Evolutionary conservation across 2,113 vertebrate genomes (phyloP).

Genomic region (Balaeniceps rex): DNA sequence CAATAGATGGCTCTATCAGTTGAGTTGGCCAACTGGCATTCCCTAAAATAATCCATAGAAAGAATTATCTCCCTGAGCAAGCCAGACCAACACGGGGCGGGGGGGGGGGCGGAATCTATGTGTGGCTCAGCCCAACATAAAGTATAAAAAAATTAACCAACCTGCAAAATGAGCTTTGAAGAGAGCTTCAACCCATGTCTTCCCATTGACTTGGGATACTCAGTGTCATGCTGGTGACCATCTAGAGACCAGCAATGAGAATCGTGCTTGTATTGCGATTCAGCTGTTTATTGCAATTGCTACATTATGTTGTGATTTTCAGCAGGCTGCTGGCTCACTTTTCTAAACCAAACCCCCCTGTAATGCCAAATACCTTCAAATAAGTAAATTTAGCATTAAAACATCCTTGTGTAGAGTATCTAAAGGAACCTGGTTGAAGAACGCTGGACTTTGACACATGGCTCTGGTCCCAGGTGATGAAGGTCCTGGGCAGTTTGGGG

Average conservation of each 20-base stretch:
- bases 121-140: not conserved
- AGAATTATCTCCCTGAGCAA: not conserved
- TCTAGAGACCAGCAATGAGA: not conserved
- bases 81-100: accelerated
- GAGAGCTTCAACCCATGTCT: not conserved
- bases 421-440: not conserved
- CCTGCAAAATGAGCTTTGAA: not conserved
- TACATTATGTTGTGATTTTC: not conserved
- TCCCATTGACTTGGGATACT: not conserved
- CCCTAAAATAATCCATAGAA: not conserved
- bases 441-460: accelerated
- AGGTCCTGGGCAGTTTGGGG: not conserved
- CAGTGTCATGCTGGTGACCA: not conserved
- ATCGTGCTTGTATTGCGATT: not conserved
- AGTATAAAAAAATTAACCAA: not conserved
- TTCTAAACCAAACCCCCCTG: no score
- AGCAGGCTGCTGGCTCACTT: not conserved
- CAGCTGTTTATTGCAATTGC: no score
- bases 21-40: not conserved
- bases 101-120: not conserved
- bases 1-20: not conserved
- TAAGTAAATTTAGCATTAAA: not conserved
- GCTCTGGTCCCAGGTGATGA: not conserved
- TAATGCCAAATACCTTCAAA: not conserved
- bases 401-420: not conserved